Base-by-base conservation (phyloP, 2,888 invertebrate genomes). In the Polymixis lichenea region DNA sequence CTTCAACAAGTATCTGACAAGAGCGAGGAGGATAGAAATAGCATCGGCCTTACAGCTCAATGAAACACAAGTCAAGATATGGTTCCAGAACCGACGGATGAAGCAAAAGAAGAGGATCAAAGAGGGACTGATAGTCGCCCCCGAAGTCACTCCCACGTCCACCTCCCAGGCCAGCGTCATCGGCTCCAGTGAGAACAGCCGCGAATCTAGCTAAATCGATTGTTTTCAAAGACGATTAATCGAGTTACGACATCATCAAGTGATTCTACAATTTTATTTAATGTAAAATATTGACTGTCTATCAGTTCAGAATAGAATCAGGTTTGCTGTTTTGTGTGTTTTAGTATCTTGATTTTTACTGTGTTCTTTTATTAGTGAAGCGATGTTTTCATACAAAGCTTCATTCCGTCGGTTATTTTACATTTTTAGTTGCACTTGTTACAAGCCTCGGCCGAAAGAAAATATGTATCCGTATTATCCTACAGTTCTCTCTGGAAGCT, bases 61-160 rank as follows among this genome's bases (percentile, higher is more conserved):
- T 95, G 99, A 99, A 94, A 99, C 99, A 2, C 99, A 99, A 97
- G 98, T 98, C 55, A 99, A 99, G 95, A 99, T 99, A 88, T 99
- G 99, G 99, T 99, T 99, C 94, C 99, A 99, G 95, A 99, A 99
- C 93, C 97, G 99, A 87, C 97, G 99, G 89, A 99, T 99, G 99
- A 99, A 99, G 94, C 99, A 99, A 93, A 99, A 99, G 97, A 99
- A 99, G 93, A 97, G 99, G 84, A 98, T 99, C 97, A 99, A 99
- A 96, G 99, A 99, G 91, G 99, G 99, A 0, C 96, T 99, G 13
- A 98, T 98, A 84, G 95, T 95, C 0, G 94, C 96, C 0, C 94
- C 96, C 4, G 97, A 97, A 72, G 97, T 97, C 65, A 97, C 97
- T 19, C 96, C 97, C 1, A 86, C 96, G 77, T 90, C 95, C 49